These are phyloP conservation scores for Monodelphis domestica DNA, from an alignment of 2,797 vertebrate species.

Conservation along the genomic window DNA sequence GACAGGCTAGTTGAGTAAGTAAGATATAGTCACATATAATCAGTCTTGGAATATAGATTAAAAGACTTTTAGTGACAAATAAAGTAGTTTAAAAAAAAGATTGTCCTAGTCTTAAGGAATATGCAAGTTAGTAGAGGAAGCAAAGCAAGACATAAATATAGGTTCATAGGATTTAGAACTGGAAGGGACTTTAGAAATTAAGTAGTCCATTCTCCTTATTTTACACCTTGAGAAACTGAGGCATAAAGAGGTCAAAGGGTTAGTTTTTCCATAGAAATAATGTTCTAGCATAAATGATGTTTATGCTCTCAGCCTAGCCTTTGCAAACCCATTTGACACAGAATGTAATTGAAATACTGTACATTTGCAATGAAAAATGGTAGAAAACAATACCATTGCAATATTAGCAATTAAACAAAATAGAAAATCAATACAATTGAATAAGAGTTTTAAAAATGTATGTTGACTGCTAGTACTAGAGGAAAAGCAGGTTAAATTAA, in stretches of 20 bases:
- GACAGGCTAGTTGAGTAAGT: not conserved
- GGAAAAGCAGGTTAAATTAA: slow-evolving; percentile 43
- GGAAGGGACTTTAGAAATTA: not conserved
- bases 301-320: slow-evolving; percentile 58
- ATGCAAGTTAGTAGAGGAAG: not conserved
- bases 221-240: not conserved
- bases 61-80: not conserved
- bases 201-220: not conserved
- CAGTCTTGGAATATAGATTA: not conserved
- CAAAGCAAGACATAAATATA: not conserved
- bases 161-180: not conserved
- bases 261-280: slow-evolving; percentile 64
- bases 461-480: slow-evolving; percentile 47
- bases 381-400: slow-evolving; percentile 71
- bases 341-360: slow-evolving; percentile 71
- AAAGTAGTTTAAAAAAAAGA: not conserved
- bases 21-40: not conserved
- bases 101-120: not conserved
- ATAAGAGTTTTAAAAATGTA: slow-evolving; percentile 59
- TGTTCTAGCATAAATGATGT: slow-evolving; percentile 61
- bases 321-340: slow-evolving; percentile 74
- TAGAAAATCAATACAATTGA: slow-evolving; percentile 66
- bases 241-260: not conserved
- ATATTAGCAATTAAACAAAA: slow-evolving; percentile 71
- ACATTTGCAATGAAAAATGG: slow-evolving; percentile 71